Percentiles rank a stretch among this genome's conserved stretches.
Conservation (phyloP, 2,888 invertebrate genomes). For the Smittia sp. region DNA sequence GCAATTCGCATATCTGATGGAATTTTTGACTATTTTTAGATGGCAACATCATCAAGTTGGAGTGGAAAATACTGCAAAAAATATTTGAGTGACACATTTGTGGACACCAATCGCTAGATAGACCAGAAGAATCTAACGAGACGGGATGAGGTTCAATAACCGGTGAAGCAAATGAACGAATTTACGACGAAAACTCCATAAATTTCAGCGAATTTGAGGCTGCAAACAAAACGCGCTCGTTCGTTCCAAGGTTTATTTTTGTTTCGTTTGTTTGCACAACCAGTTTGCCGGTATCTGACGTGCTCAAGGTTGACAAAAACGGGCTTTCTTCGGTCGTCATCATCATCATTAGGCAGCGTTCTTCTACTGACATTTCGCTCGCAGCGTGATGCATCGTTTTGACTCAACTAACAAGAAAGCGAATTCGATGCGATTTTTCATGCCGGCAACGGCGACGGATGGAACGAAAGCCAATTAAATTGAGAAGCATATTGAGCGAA, state of each 20-base stretch:
- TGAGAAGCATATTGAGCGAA: slow-evolving; percentile 38
- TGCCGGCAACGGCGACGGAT: background rate
- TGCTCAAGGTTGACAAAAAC: slow-evolving; percentile 6
- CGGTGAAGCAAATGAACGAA: background rate
- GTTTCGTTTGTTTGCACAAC: background rate
- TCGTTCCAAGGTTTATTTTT: background rate
- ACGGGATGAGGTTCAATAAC: background rate
- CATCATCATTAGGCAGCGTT: background rate
- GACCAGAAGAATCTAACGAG: background rate
- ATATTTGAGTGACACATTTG: background rate
- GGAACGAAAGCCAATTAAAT: slow-evolving; percentile 27
- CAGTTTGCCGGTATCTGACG: slow-evolving; percentile 11
- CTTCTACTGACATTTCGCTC: background rate
- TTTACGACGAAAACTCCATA: background rate
- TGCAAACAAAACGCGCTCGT: too few species aligned
- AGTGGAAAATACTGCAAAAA: too few species aligned
- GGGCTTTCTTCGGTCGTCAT: background rate
- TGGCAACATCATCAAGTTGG: too few species aligned
- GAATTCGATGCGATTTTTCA: background rate
- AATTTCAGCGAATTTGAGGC: background rate
- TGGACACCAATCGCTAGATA: background rate
- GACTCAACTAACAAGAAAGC: background rate
- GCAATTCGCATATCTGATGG: background rate
- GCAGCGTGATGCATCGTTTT: background rate
- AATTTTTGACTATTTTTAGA: background rate